Conservation (phyloP, 2,797 vertebrate genomes). For the Ceyx erithaca region DNA sequence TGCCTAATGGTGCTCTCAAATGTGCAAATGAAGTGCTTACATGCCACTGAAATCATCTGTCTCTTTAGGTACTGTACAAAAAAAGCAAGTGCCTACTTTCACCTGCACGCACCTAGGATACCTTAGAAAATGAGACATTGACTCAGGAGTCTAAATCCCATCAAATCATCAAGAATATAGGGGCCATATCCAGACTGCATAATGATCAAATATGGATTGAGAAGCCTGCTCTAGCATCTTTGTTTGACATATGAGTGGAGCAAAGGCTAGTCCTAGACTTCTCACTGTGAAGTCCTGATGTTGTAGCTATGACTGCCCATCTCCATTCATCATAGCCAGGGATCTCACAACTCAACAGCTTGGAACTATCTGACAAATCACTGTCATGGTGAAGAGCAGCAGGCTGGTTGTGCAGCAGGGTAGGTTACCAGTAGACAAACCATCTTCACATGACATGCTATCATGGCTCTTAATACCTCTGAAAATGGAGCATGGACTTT, state of each 20-base stretch:
- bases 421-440: background rate
- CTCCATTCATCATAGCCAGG: background rate
- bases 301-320: background rate
- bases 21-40: background rate
- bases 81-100: background rate
- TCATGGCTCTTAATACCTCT: background rate
- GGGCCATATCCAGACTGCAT: background rate
- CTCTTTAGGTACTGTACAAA: background rate
- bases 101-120: background rate
- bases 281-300: background rate
- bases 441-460: rapidly evolving
- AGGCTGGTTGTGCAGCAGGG: background rate
- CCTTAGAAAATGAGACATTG: background rate
- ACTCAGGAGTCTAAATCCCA: background rate
- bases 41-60: background rate
- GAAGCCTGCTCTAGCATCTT: background rate
- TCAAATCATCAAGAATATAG: rapidly evolving
- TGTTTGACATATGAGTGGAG: background rate
- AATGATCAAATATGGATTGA: background rate
- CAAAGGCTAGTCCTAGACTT: background rate
- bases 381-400: background rate
- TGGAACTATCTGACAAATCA: background rate
- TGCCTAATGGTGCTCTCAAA: background rate
- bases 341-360: background rate
- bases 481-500: background rate